These are phyloP conservation scores for Hydropsyche tenuis DNA, from an alignment of 1,140 invertebrate genomes.

Conservation along the genomic window DNA sequence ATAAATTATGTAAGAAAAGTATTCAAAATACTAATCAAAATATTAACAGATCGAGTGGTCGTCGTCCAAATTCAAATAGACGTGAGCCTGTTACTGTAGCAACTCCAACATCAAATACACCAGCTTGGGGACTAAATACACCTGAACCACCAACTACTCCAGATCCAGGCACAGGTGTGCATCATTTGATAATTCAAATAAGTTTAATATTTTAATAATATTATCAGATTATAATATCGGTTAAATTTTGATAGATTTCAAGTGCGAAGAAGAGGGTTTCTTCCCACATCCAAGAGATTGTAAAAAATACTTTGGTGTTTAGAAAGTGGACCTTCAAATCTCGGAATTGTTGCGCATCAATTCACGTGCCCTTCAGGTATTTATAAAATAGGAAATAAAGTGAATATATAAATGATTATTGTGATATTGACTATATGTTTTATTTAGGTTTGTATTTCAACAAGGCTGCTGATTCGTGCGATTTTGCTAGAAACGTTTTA, in stretches of 20 bases:
- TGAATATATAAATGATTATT: constrained; percentile 1
- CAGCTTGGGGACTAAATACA: constrained; percentile 67
- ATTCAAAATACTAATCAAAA: not conserved
- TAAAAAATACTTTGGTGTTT: constrained; percentile 95
- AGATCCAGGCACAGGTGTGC: constrained; percentile 80
- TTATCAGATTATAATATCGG: not conserved
- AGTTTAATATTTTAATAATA: constrained; percentile 25
- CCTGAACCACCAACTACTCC: constrained; percentile 89
- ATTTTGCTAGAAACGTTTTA: constrained; percentile 86
- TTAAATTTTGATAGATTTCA: constrained; percentile 70
- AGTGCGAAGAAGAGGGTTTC: constrained; percentile 93
- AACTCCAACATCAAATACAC: constrained; percentile 52
- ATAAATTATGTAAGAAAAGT: not conserved
- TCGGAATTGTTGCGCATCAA: constrained; percentile 90
- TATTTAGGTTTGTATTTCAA: constrained; percentile 83
- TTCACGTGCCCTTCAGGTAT: constrained; percentile 90
- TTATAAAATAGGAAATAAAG: too few relatives aligned
- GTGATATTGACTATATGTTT: constrained; percentile 1
- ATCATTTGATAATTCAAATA: not conserved
- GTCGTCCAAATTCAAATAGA: constrained; percentile 30
- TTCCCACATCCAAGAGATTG: constrained; percentile 92
- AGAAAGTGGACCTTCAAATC: constrained; percentile 84
- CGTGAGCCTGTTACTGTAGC: constrained; percentile 36
- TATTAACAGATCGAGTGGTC: constrained; percentile 16
- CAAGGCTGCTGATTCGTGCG: constrained; percentile 89